phyloP scores from a whole-genome alignment of 2,888 invertebrate species.

The Anorthoa munda region DNA sequence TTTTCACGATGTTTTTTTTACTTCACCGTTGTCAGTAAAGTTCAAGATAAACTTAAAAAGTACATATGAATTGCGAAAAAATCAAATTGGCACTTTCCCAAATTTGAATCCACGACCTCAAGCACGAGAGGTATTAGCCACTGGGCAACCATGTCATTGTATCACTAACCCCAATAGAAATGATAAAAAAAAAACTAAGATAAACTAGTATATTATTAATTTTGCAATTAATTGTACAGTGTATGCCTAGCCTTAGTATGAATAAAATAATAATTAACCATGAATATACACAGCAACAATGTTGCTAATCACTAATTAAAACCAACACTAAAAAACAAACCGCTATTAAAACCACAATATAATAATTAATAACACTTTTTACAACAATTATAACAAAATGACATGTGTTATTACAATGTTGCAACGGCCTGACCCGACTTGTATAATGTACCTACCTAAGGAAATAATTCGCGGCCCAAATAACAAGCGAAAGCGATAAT shows the following conservation, averaged over 20 bases:
- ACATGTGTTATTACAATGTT: conserved; percentile 66
- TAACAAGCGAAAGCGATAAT: conserved; percentile 59
- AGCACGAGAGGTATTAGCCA: too few relatives aligned
- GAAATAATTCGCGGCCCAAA: conserved; percentile 65
- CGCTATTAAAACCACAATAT: conserved; percentile 36
- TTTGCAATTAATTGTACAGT: background rate
- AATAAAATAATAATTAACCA: conserved; percentile 1
- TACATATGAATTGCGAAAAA: too few relatives aligned
- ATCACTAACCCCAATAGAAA: too few relatives aligned
- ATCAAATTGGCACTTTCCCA: too few relatives aligned
- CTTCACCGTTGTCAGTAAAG: too few relatives aligned
- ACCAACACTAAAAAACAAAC: conserved; percentile 31
- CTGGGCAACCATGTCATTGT: too few relatives aligned
- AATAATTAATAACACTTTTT: conserved; percentile 46
- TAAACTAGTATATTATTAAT: too few relatives aligned
- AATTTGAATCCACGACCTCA: too few relatives aligned
- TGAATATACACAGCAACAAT: conserved; percentile 40
- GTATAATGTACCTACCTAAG: conserved; percentile 61
- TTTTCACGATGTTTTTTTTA: too few relatives aligned
- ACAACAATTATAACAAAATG: conserved; percentile 63
- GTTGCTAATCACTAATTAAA: conserved; percentile 57
- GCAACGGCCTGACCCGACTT: conserved; percentile 61
- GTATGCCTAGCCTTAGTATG: background rate
- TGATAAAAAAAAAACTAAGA: background rate
- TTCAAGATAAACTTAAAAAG: too few relatives aligned